Percentiles rank a stretch among this genome's conserved stretches.
Evolutionary conservation across 1,140 invertebrate species (phyloP).

Genomic region (Metaphire vulgaris): DNA sequence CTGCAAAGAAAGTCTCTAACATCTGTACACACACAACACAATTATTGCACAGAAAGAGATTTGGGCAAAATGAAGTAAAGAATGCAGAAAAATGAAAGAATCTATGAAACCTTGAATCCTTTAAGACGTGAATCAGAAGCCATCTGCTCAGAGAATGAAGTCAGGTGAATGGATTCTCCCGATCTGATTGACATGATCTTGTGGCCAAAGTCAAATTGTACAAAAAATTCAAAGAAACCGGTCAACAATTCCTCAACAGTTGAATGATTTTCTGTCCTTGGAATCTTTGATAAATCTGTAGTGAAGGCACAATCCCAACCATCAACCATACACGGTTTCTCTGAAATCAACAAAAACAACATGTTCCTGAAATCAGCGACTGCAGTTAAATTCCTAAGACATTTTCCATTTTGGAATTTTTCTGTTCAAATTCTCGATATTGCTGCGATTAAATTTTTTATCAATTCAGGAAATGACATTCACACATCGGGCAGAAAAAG

Average conservation of each 20-base stretch:
- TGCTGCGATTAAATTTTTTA: neutral
- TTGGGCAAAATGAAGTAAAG: too few relatives aligned
- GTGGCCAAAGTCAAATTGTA: constrained; percentile 36
- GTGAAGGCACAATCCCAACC: constrained; percentile 42
- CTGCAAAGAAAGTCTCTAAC: too few relatives aligned
- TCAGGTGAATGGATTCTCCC: constrained; percentile 32
- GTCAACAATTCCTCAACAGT: constrained; percentile 36
- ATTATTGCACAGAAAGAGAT: too few relatives aligned
- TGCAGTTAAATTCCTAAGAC: too few relatives aligned
- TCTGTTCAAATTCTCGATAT: neutral
- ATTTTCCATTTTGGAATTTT: neutral
- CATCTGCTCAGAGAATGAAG: constrained; percentile 2
- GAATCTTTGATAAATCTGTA: neutral
- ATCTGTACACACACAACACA: too few relatives aligned
- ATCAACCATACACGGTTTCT: constrained; percentile 34
- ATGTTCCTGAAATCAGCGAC: too few relatives aligned
- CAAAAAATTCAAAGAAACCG: constrained; percentile 42
- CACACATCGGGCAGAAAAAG: neutral
- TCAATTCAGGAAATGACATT: neutral
- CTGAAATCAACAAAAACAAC: constrained; percentile 25
- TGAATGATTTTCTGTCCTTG: constrained; percentile 1
- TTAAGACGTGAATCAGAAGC: neutral
- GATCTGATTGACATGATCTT: constrained; percentile 34
- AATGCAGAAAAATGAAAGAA: neutral
- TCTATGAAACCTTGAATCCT: neutral